Evolutionary conservation across 2,888 invertebrate genomes (phyloP).

Genomic region (Podotricha telesiphe): DNA sequence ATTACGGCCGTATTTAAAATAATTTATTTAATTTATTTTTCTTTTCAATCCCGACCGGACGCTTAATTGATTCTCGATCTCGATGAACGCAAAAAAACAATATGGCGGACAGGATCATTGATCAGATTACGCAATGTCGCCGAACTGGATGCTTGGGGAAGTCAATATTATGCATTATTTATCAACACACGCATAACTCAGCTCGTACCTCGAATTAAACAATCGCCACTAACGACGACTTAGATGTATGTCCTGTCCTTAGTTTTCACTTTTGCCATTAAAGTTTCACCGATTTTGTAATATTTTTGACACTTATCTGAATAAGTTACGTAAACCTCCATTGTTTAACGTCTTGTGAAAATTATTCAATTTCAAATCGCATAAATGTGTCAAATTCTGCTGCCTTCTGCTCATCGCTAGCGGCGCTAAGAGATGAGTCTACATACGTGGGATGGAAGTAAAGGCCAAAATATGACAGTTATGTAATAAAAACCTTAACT

Average conservation of each 20-base stretch:
- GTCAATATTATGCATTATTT: constrained; percentile 73
- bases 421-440: constrained; percentile 52
- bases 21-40: constrained; percentile 58
- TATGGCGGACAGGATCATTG: constrained; percentile 73
- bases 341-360: constrained; percentile 69
- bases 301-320: constrained; percentile 13
- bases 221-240: constrained; percentile 34
- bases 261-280: constrained; percentile 3
- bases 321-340: constrained; percentile 47
- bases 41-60: constrained; percentile 64
- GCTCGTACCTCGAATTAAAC: constrained; percentile 44
- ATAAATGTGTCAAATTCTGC: constrained; percentile 72
- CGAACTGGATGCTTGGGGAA: constrained; percentile 74
- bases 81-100: constrained; percentile 57
- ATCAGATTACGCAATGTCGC: constrained; percentile 80
- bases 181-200: constrained; percentile 59
- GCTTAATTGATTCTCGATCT: constrained; percentile 73
- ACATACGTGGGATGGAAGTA: constrained; percentile 68
- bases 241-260: constrained; percentile 8
- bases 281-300: constrained; percentile 10
- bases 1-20: constrained; percentile 57
- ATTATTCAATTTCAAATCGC: constrained; percentile 70
- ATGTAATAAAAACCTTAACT: constrained; percentile 63
- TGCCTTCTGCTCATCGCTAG: constrained; percentile 65
- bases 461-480: constrained; percentile 74